These are phyloP conservation scores for Lasioglossum figueresi DNA, from an alignment of 2,888 invertebrate genomes.

Conservation along the genomic window DNA sequence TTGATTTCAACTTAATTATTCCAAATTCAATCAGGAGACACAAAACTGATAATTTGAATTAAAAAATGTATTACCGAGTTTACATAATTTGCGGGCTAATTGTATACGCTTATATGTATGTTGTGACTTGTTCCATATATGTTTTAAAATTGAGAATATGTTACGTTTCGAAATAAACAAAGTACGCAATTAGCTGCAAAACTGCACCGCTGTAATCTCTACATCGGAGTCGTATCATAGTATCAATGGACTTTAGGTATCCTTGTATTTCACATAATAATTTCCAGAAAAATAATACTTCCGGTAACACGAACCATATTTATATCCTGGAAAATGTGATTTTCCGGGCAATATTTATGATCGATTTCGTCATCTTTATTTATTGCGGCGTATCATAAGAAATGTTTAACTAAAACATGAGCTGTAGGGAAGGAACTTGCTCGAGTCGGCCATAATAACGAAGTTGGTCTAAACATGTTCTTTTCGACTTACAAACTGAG, in stretches of 20 bases:
- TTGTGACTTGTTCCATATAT: background rate
- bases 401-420: background rate
- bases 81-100: background rate
- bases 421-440: background rate
- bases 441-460: conserved; percentile 1
- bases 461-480: conserved; percentile 11
- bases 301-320: background rate
- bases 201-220: too few relatives aligned
- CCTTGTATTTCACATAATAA: background rate
- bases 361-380: background rate
- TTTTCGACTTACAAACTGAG: background rate
- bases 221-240: too few relatives aligned
- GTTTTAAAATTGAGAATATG: background rate
- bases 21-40: background rate
- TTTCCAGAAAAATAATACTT: background rate
- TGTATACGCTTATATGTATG: background rate
- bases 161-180: background rate
- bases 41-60: background rate
- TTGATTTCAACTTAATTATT: background rate
- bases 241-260: background rate
- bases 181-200: too few relatives aligned
- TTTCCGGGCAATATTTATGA: background rate
- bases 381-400: background rate
- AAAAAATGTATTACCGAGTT: background rate
- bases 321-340: background rate